Evolutionary conservation across 2,113 vertebrate genomes (phyloP).

Genomic region (Rhinopithecus roxellana): DNA sequence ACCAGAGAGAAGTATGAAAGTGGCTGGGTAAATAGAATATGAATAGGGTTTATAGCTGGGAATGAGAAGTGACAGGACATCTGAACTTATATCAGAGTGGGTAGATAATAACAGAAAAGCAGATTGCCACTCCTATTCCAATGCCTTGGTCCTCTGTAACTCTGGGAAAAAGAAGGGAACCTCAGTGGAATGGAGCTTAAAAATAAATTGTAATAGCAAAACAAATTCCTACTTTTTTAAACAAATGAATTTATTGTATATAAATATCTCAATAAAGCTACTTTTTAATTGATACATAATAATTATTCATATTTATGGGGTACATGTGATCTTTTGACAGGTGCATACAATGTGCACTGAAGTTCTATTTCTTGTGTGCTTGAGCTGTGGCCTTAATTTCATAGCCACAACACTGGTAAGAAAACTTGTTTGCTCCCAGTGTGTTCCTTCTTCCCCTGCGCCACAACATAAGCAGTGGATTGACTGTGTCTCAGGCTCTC

Average conservation of each 20-base stretch:
- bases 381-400: not conserved
- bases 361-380: not conserved
- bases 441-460: not conserved
- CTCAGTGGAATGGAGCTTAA: not conserved
- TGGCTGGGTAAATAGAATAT: not conserved
- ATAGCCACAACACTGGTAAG: not conserved
- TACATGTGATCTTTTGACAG: not conserved
- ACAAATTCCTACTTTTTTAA: not conserved
- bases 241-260: not conserved
- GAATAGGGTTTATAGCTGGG: not conserved
- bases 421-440: not conserved
- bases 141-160: not conserved
- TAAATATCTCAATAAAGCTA: not conserved
- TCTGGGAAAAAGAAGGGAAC: not conserved
- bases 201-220: conserved; percentile 7
- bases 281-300: not conserved
- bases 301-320: not conserved
- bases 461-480: not conserved
- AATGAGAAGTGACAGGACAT: not conserved
- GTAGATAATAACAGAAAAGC: not conserved
- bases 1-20: not conserved
- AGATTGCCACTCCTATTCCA: not conserved
- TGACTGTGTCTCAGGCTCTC: not conserved
- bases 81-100: not conserved
- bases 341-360: not conserved